phyloP scores from a whole-genome alignment of 2,113 vertebrate species.

The Hippocampus zosterae region DNA sequence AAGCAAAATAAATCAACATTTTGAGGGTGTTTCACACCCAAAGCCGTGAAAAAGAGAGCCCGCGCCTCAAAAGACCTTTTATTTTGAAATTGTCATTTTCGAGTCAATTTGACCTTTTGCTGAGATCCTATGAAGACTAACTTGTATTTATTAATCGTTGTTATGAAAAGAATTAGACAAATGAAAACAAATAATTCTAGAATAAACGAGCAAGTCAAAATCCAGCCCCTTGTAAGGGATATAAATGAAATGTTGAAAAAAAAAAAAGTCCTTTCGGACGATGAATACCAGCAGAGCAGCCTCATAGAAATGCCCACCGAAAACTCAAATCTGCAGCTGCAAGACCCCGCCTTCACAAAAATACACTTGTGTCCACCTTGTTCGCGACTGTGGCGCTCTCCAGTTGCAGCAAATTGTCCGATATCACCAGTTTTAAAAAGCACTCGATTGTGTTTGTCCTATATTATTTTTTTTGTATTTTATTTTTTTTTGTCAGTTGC shows the following conservation, averaged over 20 bases:
- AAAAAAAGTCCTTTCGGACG: not conserved
- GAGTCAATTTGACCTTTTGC: not conserved
- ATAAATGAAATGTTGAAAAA: not conserved
- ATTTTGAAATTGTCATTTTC: not conserved
- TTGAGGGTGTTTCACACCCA: too few relatives aligned
- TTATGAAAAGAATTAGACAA: not conserved
- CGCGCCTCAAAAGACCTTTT: too few relatives aligned
- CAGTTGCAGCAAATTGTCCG: slow-evolving; percentile 27
- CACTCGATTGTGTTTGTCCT: not conserved
- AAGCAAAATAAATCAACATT: too few relatives aligned
- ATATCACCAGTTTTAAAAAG: not conserved
- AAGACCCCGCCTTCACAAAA: slow-evolving; percentile 21
- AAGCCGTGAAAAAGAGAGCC: too few relatives aligned
- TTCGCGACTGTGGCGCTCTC: slow-evolving; percentile 11
- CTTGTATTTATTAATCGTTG: not conserved
- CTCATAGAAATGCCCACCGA: slow-evolving; percentile 37
- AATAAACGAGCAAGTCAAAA: not conserved
- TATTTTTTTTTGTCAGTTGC: slow-evolving; percentile 10
- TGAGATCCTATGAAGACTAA: not conserved
- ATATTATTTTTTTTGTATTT: not conserved
- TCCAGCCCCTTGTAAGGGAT: not conserved
- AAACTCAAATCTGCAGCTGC: slow-evolving; percentile 63
- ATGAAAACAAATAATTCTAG: not conserved
- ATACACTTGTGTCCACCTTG: slow-evolving; percentile 1
- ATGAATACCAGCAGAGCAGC: slow-evolving; percentile 34